Percentiles rank a stretch among this genome's conserved stretches.
phyloP scores from a whole-genome alignment of 1,140 invertebrate species.

The Caenorhabditis brenneri region DNA sequence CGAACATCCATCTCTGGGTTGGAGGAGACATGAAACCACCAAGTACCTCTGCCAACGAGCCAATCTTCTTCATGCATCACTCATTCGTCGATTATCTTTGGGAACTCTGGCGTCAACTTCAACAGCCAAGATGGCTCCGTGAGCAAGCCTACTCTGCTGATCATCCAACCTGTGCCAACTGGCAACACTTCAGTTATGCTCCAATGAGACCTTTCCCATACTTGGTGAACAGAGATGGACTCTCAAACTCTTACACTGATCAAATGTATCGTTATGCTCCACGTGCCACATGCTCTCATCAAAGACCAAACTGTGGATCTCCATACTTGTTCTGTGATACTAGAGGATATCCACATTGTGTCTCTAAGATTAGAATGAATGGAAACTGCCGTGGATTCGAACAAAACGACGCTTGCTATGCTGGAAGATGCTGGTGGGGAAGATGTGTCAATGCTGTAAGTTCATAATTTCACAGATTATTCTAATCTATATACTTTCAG shows the following conservation, averaged over 20 bases:
- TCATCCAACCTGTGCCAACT: conserved; percentile 65
- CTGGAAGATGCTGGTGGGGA: conserved; percentile 64
- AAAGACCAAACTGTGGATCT: conserved; percentile 61
- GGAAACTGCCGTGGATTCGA: conserved; percentile 68
- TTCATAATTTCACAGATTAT: neutral
- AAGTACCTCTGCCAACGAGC: conserved; percentile 70
- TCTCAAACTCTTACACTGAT: conserved; percentile 70
- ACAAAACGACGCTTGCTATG: conserved; percentile 64
- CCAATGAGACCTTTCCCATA: conserved; percentile 65
- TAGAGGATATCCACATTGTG: conserved; percentile 65
- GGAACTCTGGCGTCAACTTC: conserved; percentile 70
- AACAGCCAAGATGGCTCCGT: conserved; percentile 61
- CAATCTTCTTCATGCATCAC: conserved; percentile 72
- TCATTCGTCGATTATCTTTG: conserved; percentile 72
- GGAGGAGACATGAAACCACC: conserved; percentile 68
- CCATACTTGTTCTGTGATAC: conserved; percentile 69
- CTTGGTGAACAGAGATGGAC: conserved; percentile 64
- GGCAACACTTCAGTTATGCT: conserved; percentile 68
- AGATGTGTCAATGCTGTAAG: conserved; percentile 65
- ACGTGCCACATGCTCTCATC: conserved; percentile 59
- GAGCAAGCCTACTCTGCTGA: conserved; percentile 66
- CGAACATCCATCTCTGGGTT: conserved; percentile 70
- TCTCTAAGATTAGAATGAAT: conserved; percentile 69
- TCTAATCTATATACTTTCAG: neutral
- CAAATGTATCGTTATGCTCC: conserved; percentile 68